Conservation (phyloP, 2,113 vertebrate genomes). For the Ranitomeya imitator region DNA sequence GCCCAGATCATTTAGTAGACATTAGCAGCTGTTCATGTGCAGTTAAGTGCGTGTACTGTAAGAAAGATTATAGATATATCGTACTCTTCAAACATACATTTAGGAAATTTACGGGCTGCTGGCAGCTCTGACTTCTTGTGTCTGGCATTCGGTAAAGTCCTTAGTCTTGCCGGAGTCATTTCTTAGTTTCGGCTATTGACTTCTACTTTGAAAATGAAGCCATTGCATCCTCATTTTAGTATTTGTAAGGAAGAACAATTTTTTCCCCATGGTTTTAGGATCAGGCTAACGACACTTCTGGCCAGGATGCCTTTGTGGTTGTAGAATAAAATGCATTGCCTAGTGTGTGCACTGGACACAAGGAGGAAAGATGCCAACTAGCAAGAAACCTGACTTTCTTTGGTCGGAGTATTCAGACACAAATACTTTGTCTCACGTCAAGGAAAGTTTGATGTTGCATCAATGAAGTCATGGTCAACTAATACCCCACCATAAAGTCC, state of each 20-base stretch:
- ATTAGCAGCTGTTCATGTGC: background rate
- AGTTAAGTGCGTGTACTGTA: constrained; percentile 2
- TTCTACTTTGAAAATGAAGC: background rate
- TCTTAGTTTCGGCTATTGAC: background rate
- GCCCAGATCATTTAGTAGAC: background rate
- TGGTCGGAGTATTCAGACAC: too few relatives aligned
- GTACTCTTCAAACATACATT: background rate
- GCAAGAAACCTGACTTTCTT: too few relatives aligned
- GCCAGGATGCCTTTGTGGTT: too few relatives aligned
- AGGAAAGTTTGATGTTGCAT: too few relatives aligned
- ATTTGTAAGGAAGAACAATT: background rate
- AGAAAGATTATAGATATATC: background rate
- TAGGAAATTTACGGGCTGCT: background rate
- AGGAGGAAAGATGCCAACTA: too few relatives aligned
- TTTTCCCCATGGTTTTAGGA: too few relatives aligned
- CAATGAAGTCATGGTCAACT: too few relatives aligned
- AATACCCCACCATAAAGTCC: too few relatives aligned
- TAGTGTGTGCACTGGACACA: too few relatives aligned
- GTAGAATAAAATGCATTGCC: too few relatives aligned
- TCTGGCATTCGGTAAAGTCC: background rate
- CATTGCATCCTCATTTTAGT: background rate
- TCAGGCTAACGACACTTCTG: too few relatives aligned
- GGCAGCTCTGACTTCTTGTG: background rate
- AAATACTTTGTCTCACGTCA: too few relatives aligned
- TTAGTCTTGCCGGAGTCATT: background rate